These are phyloP conservation scores for Mythimna ferrago DNA, from an alignment of 2,888 invertebrate species.

Conservation along the genomic window DNA sequence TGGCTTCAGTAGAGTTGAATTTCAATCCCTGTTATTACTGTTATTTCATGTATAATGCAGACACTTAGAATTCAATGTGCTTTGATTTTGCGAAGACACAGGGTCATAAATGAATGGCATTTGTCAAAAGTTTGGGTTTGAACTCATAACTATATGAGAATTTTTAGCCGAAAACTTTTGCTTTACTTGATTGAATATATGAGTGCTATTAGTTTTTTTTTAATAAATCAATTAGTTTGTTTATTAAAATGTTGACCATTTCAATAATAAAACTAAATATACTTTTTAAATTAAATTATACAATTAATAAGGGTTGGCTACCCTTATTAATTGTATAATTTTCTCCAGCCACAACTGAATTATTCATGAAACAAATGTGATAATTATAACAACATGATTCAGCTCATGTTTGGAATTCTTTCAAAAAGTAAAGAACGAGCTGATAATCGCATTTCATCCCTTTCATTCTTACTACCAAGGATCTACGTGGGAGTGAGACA, in stretches of 20 bases:
- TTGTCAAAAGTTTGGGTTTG: not conserved
- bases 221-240: not conserved
- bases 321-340: constrained; percentile 8
- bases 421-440: constrained; percentile 77
- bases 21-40: constrained; percentile 77
- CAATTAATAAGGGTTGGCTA: not conserved
- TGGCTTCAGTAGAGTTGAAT: constrained; percentile 81
- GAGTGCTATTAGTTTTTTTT: not conserved
- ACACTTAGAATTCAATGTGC: not conserved
- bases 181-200: no score
- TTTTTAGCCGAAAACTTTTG: no score
- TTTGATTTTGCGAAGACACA: not conserved
- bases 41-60: constrained; percentile 45
- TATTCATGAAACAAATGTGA: constrained; percentile 70
- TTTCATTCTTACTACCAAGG: constrained; percentile 70
- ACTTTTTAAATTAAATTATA: not conserved
- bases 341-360: constrained; percentile 21
- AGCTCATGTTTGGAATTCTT: constrained; percentile 83
- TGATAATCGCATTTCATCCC: constrained; percentile 79
- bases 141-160: not conserved
- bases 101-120: not conserved
- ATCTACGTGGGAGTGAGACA: constrained; percentile 75
- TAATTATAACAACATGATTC: constrained; percentile 86
- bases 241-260: not conserved
- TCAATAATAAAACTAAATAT: not conserved